These are phyloP conservation scores for Scaptomyza cyrtandrae DNA, from an alignment of 2,888 invertebrate genomes.

Conservation along the genomic window DNA sequence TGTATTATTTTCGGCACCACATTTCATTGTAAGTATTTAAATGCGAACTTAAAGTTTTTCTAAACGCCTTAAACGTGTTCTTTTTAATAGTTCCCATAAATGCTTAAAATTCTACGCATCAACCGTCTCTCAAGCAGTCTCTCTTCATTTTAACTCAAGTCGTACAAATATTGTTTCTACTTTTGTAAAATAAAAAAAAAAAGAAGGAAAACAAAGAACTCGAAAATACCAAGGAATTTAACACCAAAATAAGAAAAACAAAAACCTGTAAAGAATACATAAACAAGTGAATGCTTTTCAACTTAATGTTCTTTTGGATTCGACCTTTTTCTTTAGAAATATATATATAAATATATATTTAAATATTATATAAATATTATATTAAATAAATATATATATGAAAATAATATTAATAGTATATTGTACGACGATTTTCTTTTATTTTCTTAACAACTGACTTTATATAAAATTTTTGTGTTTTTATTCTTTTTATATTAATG, in stretches of 20 bases:
- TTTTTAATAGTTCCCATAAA: constrained; percentile 78
- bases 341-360: background rate
- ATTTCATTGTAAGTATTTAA: constrained; percentile 90
- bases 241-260: constrained; percentile 10
- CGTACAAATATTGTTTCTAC: constrained; percentile 69
- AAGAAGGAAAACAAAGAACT: background rate
- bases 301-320: constrained; percentile 30
- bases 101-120: constrained; percentile 31
- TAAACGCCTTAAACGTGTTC: background rate
- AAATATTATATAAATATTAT: background rate
- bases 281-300: constrained; percentile 57
- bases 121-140: constrained; percentile 27
- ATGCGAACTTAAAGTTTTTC: no score
- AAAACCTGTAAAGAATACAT: constrained; percentile 50
- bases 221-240: background rate
- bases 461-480: constrained; percentile 2
- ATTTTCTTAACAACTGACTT: constrained; percentile 8
- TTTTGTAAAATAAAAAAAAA: constrained; percentile 47
- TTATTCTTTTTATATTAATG: constrained; percentile 21
- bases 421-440: constrained; percentile 49
- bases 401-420: constrained; percentile 9
- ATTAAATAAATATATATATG: constrained; percentile 22
- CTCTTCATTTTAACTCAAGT: constrained; percentile 47
- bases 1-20: constrained; percentile 97
- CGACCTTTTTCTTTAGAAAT: constrained; percentile 6